Evolutionary conservation across 2,888 invertebrate genomes (phyloP), one percentile per base, ranked within the genome.

Genomic region (Drosophila hamatofila): DNA sequence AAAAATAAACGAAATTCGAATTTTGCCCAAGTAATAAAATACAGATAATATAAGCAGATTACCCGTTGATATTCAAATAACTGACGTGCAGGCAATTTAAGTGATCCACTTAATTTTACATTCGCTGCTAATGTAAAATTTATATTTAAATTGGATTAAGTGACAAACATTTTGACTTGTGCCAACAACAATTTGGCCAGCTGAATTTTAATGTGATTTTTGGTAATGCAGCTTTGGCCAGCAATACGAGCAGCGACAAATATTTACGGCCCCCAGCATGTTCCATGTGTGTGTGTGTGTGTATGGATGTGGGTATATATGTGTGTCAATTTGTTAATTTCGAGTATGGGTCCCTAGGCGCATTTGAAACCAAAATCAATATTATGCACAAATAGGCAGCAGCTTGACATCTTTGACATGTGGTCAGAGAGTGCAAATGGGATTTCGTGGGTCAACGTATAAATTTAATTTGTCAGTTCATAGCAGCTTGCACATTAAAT

Each of bases 181-280:
- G 64, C 48, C 87, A 83, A 72, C 81, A 75, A 55, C 75, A 83
- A 75, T 81, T 74, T 72, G 66, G 69, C 70, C 25, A 58, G 54
- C 72, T 82, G 75, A 81, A 88, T 86, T 86, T 82, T 86, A 88
- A 86, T 86, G 80, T 72, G 74, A 83, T 86, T 88, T 86, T 86
- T 72, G 80, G 80, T 65, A 82, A 80, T 88, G 75, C 72, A 73
- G 68, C 62, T 62, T 63, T 56, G 35, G 60, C 37, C 48, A 27
- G 64, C 66, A 62, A 48, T 8, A 55, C 25, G 35, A 27, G 21
- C 33, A 44, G 46, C 51, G 51, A 62, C 51, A 74, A 39, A 59
- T 54, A 63, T 51, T 39, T 56, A 64, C 52, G 37, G 14, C 16
- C 18, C 62, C 41, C n/a, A 37, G 65, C 33, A 37, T 25, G 25